Evolutionary conservation across 2,888 invertebrate genomes (phyloP), one percentile per base, ranked within the genome.

Genomic region (Frankliniella fusca): DNA sequence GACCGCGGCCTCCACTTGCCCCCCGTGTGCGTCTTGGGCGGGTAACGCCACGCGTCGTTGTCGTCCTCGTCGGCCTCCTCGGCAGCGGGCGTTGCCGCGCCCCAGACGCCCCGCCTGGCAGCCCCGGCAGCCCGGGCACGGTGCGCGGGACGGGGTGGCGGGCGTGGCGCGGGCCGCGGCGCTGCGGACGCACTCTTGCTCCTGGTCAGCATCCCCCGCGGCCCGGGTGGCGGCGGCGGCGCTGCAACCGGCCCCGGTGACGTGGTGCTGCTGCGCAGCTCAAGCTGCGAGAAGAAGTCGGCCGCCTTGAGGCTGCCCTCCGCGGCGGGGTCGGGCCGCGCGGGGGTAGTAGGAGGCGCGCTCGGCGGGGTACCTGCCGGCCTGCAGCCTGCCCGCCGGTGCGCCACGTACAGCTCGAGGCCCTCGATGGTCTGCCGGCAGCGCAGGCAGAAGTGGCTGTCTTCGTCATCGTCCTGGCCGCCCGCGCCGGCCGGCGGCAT

Each of bases 391-490:
- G 91, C 89, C 87, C 95, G 95, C 80, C 96, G 92, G 87, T 97
- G 97, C 70, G 91, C 91, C 48, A 97, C 92, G 87, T 97, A 97
- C 87, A 94, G 94, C 79, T 94, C 93, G n/a, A 97, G 90, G 0
- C 97, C 97, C 65, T 92, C 89, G 83, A 97, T 93, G 5, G 96
- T 96, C 27, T 90, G 87, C 85, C 94, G 94, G 89, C 97, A 97
- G 87, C 94, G 95, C 86, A 97, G 93, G 88, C 97, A 97, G 84
- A 95, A 92, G 87, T 97, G 97, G 8, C 92, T 93, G 88, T 97
- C 96, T 82, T 95, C 94, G 81, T 95, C 93, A 83, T 93, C 93
- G 15, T 84, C 84, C n/a, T 82, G 81, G n/a, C 70, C 81, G 28
- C 79, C 83, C 54, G 27, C 76, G 61, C 81, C 48, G 84, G 86